Conservation (phyloP, 2,888 invertebrate genomes). For the Punctoribates punctum region DNA sequence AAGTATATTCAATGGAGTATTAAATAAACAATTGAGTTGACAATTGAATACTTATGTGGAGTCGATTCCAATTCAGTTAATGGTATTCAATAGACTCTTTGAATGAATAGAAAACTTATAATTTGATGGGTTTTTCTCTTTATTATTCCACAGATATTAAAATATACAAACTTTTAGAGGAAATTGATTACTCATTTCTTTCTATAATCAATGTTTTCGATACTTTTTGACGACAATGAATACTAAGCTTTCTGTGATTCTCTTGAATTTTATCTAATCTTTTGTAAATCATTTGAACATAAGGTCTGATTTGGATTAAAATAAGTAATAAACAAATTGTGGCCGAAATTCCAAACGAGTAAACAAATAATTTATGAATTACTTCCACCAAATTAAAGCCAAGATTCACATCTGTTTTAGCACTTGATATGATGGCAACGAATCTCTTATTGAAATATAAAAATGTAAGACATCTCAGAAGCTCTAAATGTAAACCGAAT, state of each 20-base stretch:
- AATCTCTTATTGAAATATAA: conserved; percentile 37
- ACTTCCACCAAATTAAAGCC: neutral
- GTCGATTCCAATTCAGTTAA: too few species aligned
- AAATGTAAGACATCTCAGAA: conserved; percentile 50
- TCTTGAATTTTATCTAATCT: neutral
- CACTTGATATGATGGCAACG: too few species aligned
- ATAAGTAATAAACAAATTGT: neutral
- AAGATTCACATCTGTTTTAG: neutral
- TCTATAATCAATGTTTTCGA: neutral
- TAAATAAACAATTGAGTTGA: too few species aligned
- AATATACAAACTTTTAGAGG: too few species aligned
- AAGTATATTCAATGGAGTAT: too few species aligned
- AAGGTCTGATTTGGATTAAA: neutral
- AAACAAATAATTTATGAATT: neutral
- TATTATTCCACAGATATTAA: too few species aligned
- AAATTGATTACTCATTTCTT: neutral
- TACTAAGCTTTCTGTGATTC: neutral
- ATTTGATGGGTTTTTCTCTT: too few species aligned
- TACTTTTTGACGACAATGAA: too few species aligned
- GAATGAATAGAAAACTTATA: too few species aligned
- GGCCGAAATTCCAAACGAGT: neutral
- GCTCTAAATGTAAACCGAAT: conserved; percentile 43
- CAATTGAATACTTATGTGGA: too few species aligned
- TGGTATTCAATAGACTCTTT: too few species aligned
- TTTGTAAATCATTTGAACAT: neutral